Evolutionary conservation across 2,888 invertebrate species (phyloP).

Genomic region (Micoletzkya japonica): DNA sequence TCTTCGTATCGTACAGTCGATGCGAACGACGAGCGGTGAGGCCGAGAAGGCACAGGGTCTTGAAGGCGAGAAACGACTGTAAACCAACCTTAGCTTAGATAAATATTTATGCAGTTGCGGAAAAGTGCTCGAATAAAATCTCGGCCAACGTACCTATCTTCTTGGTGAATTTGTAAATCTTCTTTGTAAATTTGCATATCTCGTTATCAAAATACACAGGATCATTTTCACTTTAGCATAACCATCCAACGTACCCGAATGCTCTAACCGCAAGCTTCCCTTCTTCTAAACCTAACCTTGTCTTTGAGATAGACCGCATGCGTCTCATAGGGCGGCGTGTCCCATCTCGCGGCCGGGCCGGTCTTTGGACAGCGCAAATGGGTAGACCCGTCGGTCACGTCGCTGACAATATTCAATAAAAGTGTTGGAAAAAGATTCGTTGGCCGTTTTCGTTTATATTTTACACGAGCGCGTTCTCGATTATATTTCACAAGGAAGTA

Average conservation of each 20-base stretch:
- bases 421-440: neutral
- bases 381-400: constrained; percentile 27
- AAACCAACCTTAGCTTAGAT: neutral
- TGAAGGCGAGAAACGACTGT: constrained; percentile 45
- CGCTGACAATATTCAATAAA: too few species aligned
- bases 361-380: constrained; percentile 51
- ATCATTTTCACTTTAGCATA: too few species aligned
- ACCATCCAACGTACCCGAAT: too few species aligned
- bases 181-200: too few species aligned
- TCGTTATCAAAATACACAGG: constrained; percentile 30
- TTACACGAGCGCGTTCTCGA: too few species aligned
- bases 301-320: constrained; percentile 49
- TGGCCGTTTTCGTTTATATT: neutral
- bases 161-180: too few species aligned
- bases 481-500: too few species aligned
- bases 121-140: too few species aligned
- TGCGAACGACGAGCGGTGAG: constrained; percentile 47
- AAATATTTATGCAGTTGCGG: neutral
- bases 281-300: constrained; percentile 31
- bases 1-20: constrained; percentile 78
- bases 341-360: constrained; percentile 47
- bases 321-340: constrained; percentile 58
- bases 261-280: too few species aligned
- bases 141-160: too few species aligned
- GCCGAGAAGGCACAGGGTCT: constrained; percentile 60